Percentiles rank a stretch among this genome's conserved stretches.
These are phyloP conservation scores for Melinaea marsaeus DNA, from an alignment of 2,888 invertebrate genomes.

Conservation along the genomic window DNA sequence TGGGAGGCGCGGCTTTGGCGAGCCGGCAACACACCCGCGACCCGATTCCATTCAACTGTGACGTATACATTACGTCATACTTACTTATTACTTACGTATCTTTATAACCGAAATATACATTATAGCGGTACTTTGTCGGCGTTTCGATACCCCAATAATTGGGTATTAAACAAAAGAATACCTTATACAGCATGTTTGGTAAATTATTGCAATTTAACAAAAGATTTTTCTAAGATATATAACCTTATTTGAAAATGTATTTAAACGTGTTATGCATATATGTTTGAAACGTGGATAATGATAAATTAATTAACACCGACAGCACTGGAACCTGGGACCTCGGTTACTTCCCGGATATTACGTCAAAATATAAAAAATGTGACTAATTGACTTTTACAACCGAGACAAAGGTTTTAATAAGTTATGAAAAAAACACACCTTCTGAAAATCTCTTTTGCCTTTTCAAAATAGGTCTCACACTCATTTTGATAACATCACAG, in stretches of 20 bases:
- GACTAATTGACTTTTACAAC: conserved; percentile 3
- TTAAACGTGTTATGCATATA: too few species aligned
- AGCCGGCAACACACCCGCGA: conserved; percentile 32
- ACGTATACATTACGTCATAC: conserved; percentile 32
- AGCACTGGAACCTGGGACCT: too few species aligned
- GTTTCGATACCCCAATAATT: background rate
- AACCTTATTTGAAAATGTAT: too few species aligned
- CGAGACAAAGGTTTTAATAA: background rate
- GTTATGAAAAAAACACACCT: conserved; percentile 2
- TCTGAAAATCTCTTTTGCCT: conserved; percentile 28
- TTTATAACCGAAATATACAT: conserved; percentile 20
- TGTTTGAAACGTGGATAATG: too few species aligned
- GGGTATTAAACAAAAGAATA: background rate
- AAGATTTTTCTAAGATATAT: too few species aligned
- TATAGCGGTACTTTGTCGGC: conserved; percentile 20
- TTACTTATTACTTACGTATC: conserved; percentile 24
- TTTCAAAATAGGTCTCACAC: conserved; percentile 29
- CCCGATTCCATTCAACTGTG: conserved; percentile 33
- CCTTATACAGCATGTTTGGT: too few species aligned
- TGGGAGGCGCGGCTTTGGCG: conserved; percentile 41
- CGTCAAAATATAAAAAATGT: too few species aligned
- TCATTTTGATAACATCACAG: conserved; percentile 17
- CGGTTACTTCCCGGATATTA: too few species aligned
- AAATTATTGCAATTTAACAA: too few species aligned
- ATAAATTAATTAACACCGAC: too few species aligned